Base-by-base conservation (phyloP, 2,113 vertebrate genomes). In the Notechis scutatus region DNA sequence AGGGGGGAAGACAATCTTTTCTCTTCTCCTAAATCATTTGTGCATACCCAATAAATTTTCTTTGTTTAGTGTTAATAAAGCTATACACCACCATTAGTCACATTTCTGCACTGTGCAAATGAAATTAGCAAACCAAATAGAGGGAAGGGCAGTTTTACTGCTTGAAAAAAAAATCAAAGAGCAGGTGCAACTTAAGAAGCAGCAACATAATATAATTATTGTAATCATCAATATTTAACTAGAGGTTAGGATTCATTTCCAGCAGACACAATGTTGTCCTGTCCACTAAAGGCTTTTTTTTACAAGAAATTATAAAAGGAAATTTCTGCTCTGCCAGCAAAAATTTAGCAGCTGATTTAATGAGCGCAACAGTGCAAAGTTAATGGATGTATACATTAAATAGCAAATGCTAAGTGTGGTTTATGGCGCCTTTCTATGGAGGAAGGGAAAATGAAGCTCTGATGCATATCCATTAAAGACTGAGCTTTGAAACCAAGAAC, bases 401-500 rank as follows among this genome's bases (percentile, higher is more conserved):
- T 92, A 29, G 3, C 91, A 26, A 94, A 59, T 50, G 85, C 45
- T 56, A 29, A 14, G 52, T 52, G n/a, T 34, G 91, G 8, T 9
- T 95, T 26, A 0, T 89, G 93, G 52, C 2, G 15, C 11, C 18
- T 92, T 92, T 69, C 56, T 14, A 20, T 61, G 56, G 14, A 52
- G 91, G n/a, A 26, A 7, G 12, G 2, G 12, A 54, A 85, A 61
- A 81, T 1, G 85, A 89, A 24, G 91, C 95, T 90, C 21, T 0
- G 34, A 29, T 93, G 56, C 39, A 23, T 93, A 24, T 93, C 54
- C 39, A 26, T 93, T 90, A 39, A 74, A 88, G 12, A 90, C 93
- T 45, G 81, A 61, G 45, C 1, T 95, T 87, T 94, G 34, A 81
- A 95, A 95, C 94, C 45, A 95, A 88, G 93, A 93, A 92, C 89